Base-by-base conservation (phyloP, 2,888 invertebrate genomes). In the Julus scanicus region DNA sequence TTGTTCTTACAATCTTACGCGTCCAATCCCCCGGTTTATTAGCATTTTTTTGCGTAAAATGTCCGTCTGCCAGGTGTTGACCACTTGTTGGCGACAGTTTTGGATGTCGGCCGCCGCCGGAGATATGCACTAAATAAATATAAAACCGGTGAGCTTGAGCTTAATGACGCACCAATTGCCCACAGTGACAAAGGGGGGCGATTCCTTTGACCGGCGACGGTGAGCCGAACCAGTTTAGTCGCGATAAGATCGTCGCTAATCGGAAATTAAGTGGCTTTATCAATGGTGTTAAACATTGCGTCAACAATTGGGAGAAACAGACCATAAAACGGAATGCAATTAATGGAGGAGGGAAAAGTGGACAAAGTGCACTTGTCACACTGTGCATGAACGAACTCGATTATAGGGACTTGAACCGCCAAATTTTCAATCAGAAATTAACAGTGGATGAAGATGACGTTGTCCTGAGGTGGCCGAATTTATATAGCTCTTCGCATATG, bases 261-360 rank as follows among this genome's bases (percentile, higher is more conserved):
- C 71, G 71, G 71, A 71, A 71, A 71, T 71, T 29, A 71, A 71
- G 71, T 71, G 29, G 71, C 71, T 71, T 29, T 71, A 71, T 71
- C 71, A 29, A 29, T 71, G 17, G 71, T 57, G 57, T 57, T n/a
- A 57, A 57, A 71, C 29, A 29, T 29, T 5, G 9, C 71, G 20
- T 8, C 29, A 29, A 29, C 71, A 20, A 71, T 71, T 29, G 71
- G n/a, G 71, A 20, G 71, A 71, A 71, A 71, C 71, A 29, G 71
- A 71, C 71, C 71, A 71, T 71, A 29, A 71, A 71, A 71, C 29
- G 29, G 29, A 71, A 71, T 71, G 71, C 71, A 71, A 71, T 71
- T 71, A 71, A 71, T 71, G 8, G 53, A 53, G 15, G 15, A 53
- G 71, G 71, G 6, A 17, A 71, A 71, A 71, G 71, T 71, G 15